Percentiles rank a stretch among this genome's conserved stretches.
Evolutionary conservation across 2,113 vertebrate genomes (phyloP).

Genomic region (Hystrix brachyura): DNA sequence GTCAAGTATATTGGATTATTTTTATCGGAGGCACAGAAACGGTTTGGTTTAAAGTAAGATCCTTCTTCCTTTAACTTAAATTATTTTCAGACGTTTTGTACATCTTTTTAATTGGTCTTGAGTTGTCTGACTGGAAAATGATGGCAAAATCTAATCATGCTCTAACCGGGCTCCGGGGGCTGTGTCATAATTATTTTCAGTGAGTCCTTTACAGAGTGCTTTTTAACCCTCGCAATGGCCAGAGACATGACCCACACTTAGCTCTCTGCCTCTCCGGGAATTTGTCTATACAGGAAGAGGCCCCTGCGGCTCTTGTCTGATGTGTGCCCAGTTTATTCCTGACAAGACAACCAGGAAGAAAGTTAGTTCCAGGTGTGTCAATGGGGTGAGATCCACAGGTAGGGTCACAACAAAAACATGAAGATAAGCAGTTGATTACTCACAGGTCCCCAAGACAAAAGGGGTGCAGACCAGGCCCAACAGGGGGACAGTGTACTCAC

Average conservation of each 20-base stretch:
- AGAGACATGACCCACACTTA: background rate
- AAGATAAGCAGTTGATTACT: background rate
- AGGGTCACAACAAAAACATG: background rate
- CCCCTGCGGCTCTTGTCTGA: background rate
- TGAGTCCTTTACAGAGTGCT: background rate
- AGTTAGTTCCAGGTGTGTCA: background rate
- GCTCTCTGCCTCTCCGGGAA: background rate
- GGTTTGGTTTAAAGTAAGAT: background rate
- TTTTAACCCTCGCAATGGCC: background rate
- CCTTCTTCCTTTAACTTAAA: background rate
- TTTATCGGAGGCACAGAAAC: background rate
- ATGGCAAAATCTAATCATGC: background rate
- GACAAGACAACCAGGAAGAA: background rate
- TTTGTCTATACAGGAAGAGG: background rate
- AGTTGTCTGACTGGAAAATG: background rate
- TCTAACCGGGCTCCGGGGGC: background rate
- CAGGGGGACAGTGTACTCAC: fast-evolving
- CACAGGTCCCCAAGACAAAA: background rate
- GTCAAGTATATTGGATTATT: background rate
- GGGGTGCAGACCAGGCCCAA: fast-evolving
- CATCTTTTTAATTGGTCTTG: background rate
- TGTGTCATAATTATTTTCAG: background rate
- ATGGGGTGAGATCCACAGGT: background rate
- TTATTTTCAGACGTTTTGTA: background rate
- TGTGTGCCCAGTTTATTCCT: background rate